Conservation (phyloP, 2,797 vertebrate species). For the Gallinago nigripennis region DNA sequence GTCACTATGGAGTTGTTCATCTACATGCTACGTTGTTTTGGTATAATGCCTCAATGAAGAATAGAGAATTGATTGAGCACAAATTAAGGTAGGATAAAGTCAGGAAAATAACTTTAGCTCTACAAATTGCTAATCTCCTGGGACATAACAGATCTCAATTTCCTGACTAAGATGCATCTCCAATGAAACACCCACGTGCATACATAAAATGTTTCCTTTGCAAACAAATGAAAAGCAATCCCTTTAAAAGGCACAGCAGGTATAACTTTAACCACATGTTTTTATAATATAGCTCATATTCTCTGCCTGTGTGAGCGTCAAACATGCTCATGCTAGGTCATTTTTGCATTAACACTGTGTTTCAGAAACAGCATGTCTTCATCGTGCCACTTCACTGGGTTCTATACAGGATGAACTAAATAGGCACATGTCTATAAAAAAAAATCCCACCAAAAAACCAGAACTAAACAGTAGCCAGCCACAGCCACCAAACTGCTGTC, state of each 20-base stretch:
- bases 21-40: neutral
- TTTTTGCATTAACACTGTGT: neutral
- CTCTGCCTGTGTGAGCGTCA: neutral
- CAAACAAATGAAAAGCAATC: neutral
- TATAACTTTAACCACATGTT: neutral
- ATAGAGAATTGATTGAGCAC: neutral
- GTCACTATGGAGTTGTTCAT: neutral
- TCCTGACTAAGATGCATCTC: neutral
- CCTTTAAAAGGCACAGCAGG: neutral
- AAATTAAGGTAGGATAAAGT: neutral
- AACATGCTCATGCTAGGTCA: neutral
- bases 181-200: neutral
- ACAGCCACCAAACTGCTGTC: neutral
- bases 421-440: neutral
- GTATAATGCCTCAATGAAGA: neutral
- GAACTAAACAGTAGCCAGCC: neutral
- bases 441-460: neutral
- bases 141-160: neutral
- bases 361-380: neutral
- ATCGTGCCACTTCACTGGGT: neutral
- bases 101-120: neutral
- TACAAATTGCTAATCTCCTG: neutral
- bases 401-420: neutral
- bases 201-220: rapidly evolving
- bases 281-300: neutral